A percentile compares a stretch with the other conserved stretches of the same genome.
Evolutionary conservation across 2,888 invertebrate species (phyloP).

Genomic region (Synergus japonicus): DNA sequence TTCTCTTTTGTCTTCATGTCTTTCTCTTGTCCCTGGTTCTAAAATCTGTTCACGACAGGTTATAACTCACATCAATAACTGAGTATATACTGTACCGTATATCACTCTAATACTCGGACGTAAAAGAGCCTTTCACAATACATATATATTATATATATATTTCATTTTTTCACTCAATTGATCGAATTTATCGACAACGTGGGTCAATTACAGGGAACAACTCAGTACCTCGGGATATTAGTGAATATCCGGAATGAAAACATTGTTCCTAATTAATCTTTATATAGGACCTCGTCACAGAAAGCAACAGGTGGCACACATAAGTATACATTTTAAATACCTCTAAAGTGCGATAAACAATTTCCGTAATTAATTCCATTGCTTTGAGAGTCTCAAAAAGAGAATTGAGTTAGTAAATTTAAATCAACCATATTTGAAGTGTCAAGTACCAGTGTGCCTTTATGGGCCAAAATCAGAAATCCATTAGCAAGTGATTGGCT

Average conservation of each 20-base stretch:
- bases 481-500: constrained; percentile 39
- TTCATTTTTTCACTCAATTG: constrained; percentile 27
- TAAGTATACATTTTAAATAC: too few relatives aligned
- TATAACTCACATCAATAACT: constrained; percentile 48
- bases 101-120: neutral
- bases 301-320: constrained; percentile 12
- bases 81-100: constrained; percentile 11
- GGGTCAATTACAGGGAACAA: neutral
- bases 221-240: neutral
- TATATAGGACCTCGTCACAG: neutral
- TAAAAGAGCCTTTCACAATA: neutral
- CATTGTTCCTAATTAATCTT: constrained; percentile 28
- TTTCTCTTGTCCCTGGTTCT: constrained; percentile 11
- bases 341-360: too few relatives aligned
- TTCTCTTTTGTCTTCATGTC: constrained; percentile 26
- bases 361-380: too few relatives aligned
- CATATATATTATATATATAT: neutral
- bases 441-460: constrained; percentile 2
- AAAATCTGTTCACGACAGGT: constrained; percentile 50
- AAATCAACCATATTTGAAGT: constrained; percentile 1
- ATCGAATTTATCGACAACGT: constrained; percentile 1
- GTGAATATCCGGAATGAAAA: neutral
- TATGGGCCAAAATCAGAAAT: constrained; percentile 34
- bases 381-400: constrained; percentile 4
- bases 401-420: constrained; percentile 31